A percentile compares a stretch with the other conserved stretches of the same genome.
Evolutionary conservation across 1,140 invertebrate genomes (phyloP).

Genomic region (Drosophila oshimai): DNA sequence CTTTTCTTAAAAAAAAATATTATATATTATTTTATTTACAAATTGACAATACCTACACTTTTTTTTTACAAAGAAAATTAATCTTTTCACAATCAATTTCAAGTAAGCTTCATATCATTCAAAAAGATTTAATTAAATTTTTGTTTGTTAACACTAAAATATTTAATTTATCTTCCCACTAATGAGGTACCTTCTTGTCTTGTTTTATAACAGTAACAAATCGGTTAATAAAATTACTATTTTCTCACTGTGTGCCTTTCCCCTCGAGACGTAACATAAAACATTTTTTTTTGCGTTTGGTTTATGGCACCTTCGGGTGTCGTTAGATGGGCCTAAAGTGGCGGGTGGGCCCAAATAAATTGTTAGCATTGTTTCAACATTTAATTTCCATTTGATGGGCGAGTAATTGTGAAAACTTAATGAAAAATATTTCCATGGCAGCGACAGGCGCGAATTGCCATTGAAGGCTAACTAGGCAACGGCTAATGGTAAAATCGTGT

Average conservation of each 20-base stretch:
- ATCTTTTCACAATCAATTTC: no score
- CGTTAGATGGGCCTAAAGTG: slow-evolving; percentile 44
- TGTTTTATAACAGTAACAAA: no score
- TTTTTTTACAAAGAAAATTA: no score
- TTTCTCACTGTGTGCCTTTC: slow-evolving; percentile 2
- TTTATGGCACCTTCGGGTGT: slow-evolving; percentile 72
- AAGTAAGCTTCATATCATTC: no score
- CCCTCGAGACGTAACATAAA: slow-evolving; percentile 23
- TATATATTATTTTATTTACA: no score
- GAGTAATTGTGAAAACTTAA: slow-evolving; percentile 56
- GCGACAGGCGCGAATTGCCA: slow-evolving; percentile 9
- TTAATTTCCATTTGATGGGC: slow-evolving; percentile 56
- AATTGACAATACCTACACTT: no score
- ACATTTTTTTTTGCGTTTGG: slow-evolving; percentile 48
- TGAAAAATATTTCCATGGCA: slow-evolving; percentile 53
- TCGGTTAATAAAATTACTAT: no score
- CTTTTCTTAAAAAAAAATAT: neutral
- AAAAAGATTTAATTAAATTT: neutral
- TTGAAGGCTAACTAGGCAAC: slow-evolving; percentile 32
- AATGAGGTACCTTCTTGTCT: no score
- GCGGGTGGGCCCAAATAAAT: slow-evolving; percentile 27
- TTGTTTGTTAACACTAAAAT: neutral
- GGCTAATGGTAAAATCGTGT: slow-evolving; percentile 38
- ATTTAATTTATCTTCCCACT: no score
- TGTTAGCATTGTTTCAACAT: slow-evolving; percentile 48